These are phyloP conservation scores for Drosophila baimaii DNA, from an alignment of 1,140 invertebrate species.

Conservation along the genomic window DNA sequence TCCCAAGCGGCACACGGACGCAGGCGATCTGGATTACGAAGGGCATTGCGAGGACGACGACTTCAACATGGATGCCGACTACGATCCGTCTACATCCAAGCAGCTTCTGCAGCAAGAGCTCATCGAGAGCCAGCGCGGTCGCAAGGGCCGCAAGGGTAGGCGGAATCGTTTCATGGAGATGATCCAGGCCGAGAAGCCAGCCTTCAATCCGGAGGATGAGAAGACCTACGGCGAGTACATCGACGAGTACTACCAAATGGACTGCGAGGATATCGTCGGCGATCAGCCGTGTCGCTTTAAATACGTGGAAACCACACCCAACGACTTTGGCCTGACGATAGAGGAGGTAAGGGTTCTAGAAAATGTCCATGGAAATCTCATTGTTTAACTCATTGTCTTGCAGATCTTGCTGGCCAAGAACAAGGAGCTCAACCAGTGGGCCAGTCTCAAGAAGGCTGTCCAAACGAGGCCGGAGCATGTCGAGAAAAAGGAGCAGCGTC, in stretches of 20 bases:
- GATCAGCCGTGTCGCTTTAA: conserved; percentile 96
- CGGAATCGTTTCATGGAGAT: conserved; percentile 90
- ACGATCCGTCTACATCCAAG: conserved; percentile 86
- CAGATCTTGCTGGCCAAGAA: conserved; percentile 93
- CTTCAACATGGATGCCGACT: conserved; percentile 96
- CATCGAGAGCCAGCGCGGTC: conserved; percentile 86
- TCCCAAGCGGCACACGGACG: conserved; percentile 62
- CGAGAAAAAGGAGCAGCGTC: conserved; percentile 92
- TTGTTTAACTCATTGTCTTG: neutral
- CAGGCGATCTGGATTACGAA: conserved; percentile 51
- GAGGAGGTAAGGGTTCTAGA: conserved; percentile 89
- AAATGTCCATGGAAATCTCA: neutral
- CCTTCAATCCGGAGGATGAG: conserved; percentile 91
- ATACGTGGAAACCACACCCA: conserved; percentile 94
- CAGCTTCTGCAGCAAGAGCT: conserved; percentile 86
- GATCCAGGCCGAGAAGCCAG: conserved; percentile 90
- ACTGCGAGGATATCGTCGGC: conserved; percentile 97
- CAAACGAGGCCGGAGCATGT: conserved; percentile 90
- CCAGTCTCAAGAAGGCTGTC: conserved; percentile 95
- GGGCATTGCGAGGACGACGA: conserved; percentile 91
- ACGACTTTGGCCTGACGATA: conserved; percentile 95
- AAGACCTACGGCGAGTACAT: conserved; percentile 94
- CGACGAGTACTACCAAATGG: conserved; percentile 96
- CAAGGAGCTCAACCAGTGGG: conserved; percentile 97
- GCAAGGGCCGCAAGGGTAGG: conserved; percentile 87